Evolutionary conservation across 2,113 vertebrate species (phyloP), one percentile per base, ranked within the genome.

Genomic region (Chamaetylas fuelleborni): DNA sequence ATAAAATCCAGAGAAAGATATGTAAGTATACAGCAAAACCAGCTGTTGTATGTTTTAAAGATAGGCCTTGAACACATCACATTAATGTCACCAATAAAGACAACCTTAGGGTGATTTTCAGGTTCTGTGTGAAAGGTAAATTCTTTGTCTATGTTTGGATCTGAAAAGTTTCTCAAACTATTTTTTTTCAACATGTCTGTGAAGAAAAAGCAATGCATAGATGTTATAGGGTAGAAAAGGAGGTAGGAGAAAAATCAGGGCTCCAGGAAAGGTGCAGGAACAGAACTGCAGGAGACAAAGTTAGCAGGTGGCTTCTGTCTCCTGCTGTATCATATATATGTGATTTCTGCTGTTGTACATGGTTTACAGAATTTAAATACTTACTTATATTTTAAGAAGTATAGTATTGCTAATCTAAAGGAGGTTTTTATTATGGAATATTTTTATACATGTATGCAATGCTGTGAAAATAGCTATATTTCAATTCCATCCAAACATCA

Each of bases 361-460:
- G 14, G 20, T 26, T 10, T 76, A 50, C 4, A 33, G 19, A 90
- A 70, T 82, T 90, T 66, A 28, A 48, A 43, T 6, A 38, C 6
- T 17, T 67, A 64, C 36, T 84, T 70, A 3, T 51, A 80, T 36
- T 54, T 82, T 25, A 47, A 53, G 42, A 77, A 71, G 26, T 16
- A 16, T 3, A 40, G 5, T 28, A 28, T 23, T 58, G 19, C 3
- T 51, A 70, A 51, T 25, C 23, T n/a, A 20, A 19, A 28, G 61
- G 20, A 76, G 6, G 2, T 61, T 66, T 72, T 85, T 51, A 36
- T 47, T 65, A 5, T 6, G 2, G 8, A 64, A 20, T 29, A 15
- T 51, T 18, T 7, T 64, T 9, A 69, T 29, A 42, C 2, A 0
- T 2, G 4, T 18, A 33, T 10, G 4, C 1, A 38, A 71, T 12